Evolutionary conservation across 2,113 vertebrate species (phyloP).

Genomic region (Grantiella picta): DNA sequence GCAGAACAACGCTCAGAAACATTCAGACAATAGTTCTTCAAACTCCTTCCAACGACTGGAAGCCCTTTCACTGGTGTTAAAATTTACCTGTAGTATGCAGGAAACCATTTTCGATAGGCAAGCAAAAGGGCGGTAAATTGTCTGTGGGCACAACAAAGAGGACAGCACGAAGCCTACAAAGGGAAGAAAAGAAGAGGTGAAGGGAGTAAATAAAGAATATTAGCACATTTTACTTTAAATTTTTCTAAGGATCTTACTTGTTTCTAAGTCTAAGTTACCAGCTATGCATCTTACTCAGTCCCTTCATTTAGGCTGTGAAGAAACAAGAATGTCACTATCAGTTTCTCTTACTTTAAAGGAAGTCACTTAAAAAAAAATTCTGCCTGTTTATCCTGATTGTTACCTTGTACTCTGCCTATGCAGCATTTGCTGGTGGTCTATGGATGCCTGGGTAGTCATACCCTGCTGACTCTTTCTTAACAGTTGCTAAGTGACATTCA

Average conservation of each 20-base stretch:
- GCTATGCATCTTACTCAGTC: background rate
- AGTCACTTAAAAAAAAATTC: background rate
- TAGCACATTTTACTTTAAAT: background rate
- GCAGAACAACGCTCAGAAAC: background rate
- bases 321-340: background rate
- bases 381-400: background rate
- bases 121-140: background rate
- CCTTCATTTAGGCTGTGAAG: background rate
- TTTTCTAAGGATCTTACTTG: background rate
- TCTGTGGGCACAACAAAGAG: background rate
- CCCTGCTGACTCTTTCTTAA: background rate
- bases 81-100: constrained; percentile 10
- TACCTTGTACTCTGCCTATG: background rate
- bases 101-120: constrained; percentile 12
- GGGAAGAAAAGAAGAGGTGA: background rate
- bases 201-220: background rate
- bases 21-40: background rate
- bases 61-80: background rate
- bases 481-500: background rate
- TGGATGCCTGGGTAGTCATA: background rate
- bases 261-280: background rate
- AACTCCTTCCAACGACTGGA: background rate
- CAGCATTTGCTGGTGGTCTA: background rate
- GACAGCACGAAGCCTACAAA: background rate
- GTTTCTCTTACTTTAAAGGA: background rate